Evolutionary conservation across 2,888 invertebrate species (phyloP), one percentile per base, ranked within the genome.

Genomic region (Trissolcus japonicus): DNA sequence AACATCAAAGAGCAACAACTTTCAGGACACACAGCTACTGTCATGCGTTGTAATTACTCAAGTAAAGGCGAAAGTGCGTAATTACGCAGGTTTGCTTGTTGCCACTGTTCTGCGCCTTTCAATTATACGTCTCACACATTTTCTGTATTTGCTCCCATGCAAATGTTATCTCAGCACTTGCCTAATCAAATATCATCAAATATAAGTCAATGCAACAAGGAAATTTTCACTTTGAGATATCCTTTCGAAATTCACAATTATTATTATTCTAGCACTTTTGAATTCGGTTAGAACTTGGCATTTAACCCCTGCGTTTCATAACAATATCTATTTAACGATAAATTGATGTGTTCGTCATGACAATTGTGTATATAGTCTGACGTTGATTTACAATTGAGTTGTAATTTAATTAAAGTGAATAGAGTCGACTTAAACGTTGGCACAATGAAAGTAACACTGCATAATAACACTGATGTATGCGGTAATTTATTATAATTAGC

Each of bases 21-120:
- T 43, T 35, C 9, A 35, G 35, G 35, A 6, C 40, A 46, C 56
- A 59, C 57, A 62, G 66, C 66, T 67, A 65, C 67, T 62, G 62
- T 67, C 74, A 53, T 65, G 67, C 57, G 67, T 57, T 67, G 67
- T 74, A 74, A 74, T 67, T 74, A 74, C 48, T 57, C 59, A 41
- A 54, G 65, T 60, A 65, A 72, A 65, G 72, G 60, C 72, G 60
- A 65, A 71, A 65, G 59, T 65, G 40, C 65, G 46, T 67, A 74
- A 74, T 62, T 66, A 66, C 60, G 65, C 54, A 60, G 63, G 65
- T 56, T 66, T 60, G 56, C 29, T 16, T 41, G 63, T 53, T 41
- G 61, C n/a, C 17, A 16, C 11, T 51, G n/a, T 29, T 35, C 35
- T 35, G 48, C 56, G 50, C 48, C 59, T 65, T 65, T 54, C 48